phyloP scores from a whole-genome alignment of 2,113 vertebrate genomes.

The Silurus meridionalis region DNA sequence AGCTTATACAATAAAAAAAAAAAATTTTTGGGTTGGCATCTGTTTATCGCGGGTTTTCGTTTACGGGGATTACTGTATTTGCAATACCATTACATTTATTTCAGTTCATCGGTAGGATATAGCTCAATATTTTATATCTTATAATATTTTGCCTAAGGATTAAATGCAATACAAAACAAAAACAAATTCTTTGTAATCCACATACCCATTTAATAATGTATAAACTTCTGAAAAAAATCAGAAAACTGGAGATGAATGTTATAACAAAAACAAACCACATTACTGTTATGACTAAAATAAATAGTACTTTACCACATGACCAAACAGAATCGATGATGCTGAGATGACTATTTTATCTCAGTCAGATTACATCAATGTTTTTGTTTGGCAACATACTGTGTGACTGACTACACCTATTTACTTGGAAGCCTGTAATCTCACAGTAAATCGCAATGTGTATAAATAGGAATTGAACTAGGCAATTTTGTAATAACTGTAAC shows the following conservation, averaged over 20 bases:
- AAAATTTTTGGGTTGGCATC: too few species aligned
- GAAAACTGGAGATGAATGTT: background rate
- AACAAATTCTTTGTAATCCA: background rate
- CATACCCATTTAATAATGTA: background rate
- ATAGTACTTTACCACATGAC: background rate
- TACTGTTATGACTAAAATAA: background rate
- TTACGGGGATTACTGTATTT: too few species aligned
- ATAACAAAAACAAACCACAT: background rate
- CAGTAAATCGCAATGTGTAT: background rate
- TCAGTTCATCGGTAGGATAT: too few species aligned
- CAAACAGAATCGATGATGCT: background rate
- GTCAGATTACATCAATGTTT: too few species aligned
- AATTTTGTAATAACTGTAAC: background rate
- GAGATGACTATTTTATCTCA: background rate
- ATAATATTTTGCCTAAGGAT: background rate
- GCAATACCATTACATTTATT: too few species aligned
- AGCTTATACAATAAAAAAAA: too few species aligned
- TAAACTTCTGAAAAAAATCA: background rate
- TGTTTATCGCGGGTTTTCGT: too few species aligned
- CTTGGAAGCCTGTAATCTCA: background rate
- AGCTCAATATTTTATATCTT: too few species aligned
- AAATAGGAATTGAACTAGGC: background rate
- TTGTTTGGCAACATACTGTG: background rate
- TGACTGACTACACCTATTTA: background rate
- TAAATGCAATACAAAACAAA: background rate